Evolutionary conservation across 2,797 vertebrate species (phyloP), one percentile per base, ranked within the genome.

Genomic region (Danionella dracula): DNA sequence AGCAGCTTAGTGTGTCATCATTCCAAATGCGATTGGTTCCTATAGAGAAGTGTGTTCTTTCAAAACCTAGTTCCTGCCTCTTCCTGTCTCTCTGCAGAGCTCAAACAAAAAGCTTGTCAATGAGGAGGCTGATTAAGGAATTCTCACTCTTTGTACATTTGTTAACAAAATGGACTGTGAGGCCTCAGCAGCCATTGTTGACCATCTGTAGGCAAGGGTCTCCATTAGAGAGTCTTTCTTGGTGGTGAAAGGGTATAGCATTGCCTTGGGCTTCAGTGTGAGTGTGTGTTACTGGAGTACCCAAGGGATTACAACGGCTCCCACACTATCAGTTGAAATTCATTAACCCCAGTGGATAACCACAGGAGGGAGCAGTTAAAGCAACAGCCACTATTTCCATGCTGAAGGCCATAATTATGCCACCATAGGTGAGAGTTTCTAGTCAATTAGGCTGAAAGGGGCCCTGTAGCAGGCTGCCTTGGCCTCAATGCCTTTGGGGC

Each of bases 201-300:
- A 86, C 91, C 92, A 94, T 93, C 92, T 94, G 90, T 86, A 91
- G 82, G 81, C 78, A 84, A 81, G 82, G 84, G 85, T 72, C 53
- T n/a, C 32, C 23, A 51, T 67, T 60, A 54, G 49, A 83, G 80
- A 84, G 85, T 27, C 48, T 80, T 77, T 75, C 62, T 60, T 70
- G 76, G 73, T 79, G 60, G 45, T 44, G 37, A 69, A 29, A 34
- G 53, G 54, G 41, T 70, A 42, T 20, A 29, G 42, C 56, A 51
- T 54, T 15, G 49, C 51, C 62, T 45, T 1, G 40, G 44, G 63
- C 44, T 31, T 35, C n/a, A 56, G 16, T 31, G 60, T 40, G 60
- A 38, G 67, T 21, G 42, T 40, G 48, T 57, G 45, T 45, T 32
- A 27, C 23, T 27, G 65, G 49, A 74, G 74, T 81, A 42, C 63